phyloP scores from a whole-genome alignment of 2,797 vertebrate genomes.

The Pogoniulus pusillus region DNA sequence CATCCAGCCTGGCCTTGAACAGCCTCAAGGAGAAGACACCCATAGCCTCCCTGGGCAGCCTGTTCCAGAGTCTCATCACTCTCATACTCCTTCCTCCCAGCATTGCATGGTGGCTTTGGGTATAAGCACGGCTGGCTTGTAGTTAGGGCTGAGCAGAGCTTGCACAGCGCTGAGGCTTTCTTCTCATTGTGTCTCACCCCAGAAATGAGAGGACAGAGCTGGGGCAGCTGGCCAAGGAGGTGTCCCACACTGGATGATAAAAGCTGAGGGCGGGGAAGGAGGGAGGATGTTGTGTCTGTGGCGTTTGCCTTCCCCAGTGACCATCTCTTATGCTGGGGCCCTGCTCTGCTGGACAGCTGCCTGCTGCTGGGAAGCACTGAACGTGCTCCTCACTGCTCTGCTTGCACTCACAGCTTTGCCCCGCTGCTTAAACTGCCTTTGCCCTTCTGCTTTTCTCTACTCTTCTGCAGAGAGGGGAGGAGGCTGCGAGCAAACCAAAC shows the following conservation, averaged over 20 bases:
- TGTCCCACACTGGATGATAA: not conserved
- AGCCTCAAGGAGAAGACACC: too few species aligned
- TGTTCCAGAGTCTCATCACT: too few species aligned
- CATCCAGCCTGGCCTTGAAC: too few species aligned
- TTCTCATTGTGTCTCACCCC: not conserved
- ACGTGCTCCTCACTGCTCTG: not conserved
- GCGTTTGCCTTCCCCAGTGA: not conserved
- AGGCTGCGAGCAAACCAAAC: not conserved
- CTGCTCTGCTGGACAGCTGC: not conserved
- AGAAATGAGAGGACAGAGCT: not conserved
- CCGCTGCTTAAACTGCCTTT: not conserved
- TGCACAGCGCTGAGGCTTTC: not conserved
- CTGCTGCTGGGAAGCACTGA: not conserved
- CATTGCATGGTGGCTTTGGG: not conserved
- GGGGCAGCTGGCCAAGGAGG: not conserved
- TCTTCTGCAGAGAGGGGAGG: accelerated
- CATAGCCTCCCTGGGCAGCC: too few species aligned
- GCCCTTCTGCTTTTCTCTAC: not conserved
- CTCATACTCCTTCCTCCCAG: not conserved
- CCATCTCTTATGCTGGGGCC: not conserved
- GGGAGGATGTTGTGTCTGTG: not conserved
- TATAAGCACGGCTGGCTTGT: accelerated
- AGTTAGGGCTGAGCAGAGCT: not conserved
- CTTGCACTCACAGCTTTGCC: not conserved
- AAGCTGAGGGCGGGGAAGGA: not conserved